Conservation (phyloP, 2,797 vertebrate genomes). For the Okamejei kenojei region DNA sequence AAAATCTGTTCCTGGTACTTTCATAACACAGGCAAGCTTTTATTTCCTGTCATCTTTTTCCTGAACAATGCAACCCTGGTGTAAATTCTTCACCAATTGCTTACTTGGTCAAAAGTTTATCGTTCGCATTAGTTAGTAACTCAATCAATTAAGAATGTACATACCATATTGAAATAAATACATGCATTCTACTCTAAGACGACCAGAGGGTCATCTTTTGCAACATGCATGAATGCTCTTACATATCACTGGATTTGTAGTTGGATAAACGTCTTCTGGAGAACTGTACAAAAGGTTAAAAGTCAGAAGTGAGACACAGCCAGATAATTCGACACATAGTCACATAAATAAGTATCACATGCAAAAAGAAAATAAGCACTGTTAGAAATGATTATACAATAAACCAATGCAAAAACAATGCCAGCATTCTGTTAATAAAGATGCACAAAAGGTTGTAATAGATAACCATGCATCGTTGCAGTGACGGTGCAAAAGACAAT, state of each 20-base stretch:
- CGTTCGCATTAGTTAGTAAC: neutral
- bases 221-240: constrained; percentile 50
- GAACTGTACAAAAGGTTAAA: constrained; percentile 52
- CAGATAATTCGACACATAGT: neutral
- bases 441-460: neutral
- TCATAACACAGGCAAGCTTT: neutral
- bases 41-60: neutral
- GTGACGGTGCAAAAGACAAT: neutral
- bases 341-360: neutral
- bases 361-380: no score
- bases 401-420: neutral
- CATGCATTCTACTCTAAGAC: constrained; percentile 60
- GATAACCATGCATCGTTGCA: neutral
- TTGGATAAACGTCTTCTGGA: constrained; percentile 50
- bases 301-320: constrained; percentile 13
- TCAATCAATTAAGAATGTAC: neutral
- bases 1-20: neutral
- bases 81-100: neutral
- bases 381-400: no score
- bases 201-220: constrained; percentile 55
- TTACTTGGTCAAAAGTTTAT: neutral
- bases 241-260: constrained; percentile 48
- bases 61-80: neutral
- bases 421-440: neutral
- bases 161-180: constrained; percentile 48